Evolutionary conservation across 1,140 invertebrate genomes (phyloP).

Genomic region (Charaxes varanes): DNA sequence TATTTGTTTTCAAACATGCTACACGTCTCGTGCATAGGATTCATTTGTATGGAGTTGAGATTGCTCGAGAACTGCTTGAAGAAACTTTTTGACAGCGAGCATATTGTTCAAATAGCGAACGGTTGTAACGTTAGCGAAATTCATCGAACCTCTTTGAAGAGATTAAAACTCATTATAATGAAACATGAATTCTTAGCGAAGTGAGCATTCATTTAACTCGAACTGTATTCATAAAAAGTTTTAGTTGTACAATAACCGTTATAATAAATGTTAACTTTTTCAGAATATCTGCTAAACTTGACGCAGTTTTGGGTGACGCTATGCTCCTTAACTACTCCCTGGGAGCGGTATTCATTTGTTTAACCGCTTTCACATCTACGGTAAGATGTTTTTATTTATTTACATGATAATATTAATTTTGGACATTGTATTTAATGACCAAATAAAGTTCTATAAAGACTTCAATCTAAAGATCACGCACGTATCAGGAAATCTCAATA

Average conservation of each 20-base stretch:
- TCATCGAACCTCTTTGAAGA: slow-evolving; percentile 28
- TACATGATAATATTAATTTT: slow-evolving; percentile 5
- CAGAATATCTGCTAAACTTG: slow-evolving; percentile 41
- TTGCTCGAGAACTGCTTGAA: slow-evolving; percentile 41
- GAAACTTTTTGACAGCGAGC: slow-evolving; percentile 30
- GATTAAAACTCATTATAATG: slow-evolving; percentile 41
- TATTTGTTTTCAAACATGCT: slow-evolving; percentile 39
- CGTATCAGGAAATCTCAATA: too few species aligned
- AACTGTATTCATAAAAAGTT: slow-evolving; percentile 4
- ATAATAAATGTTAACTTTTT: slow-evolving; percentile 28
- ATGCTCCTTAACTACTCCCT: slow-evolving; percentile 51
- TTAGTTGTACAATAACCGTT: slow-evolving; percentile 14
- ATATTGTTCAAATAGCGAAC: slow-evolving; percentile 26
- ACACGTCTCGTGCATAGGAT: slow-evolving; percentile 35
- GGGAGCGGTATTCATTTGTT: slow-evolving; percentile 49
- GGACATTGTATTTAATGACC: not conserved
- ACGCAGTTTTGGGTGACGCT: slow-evolving; percentile 41
- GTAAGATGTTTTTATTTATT: slow-evolving; percentile 25
- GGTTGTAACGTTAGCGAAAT: slow-evolving; percentile 22
- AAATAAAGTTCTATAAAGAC: not conserved
- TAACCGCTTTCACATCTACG: slow-evolving; percentile 49
- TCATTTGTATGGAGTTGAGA: slow-evolving; percentile 52
- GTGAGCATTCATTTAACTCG: slow-evolving; percentile 23
- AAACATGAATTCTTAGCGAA: slow-evolving; percentile 39
- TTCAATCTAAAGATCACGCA: too few species aligned